Evolutionary conservation across 1,140 invertebrate genomes (phyloP), one percentile per base, ranked within the genome.

Genomic region (Caenorhabditis latens): DNA sequence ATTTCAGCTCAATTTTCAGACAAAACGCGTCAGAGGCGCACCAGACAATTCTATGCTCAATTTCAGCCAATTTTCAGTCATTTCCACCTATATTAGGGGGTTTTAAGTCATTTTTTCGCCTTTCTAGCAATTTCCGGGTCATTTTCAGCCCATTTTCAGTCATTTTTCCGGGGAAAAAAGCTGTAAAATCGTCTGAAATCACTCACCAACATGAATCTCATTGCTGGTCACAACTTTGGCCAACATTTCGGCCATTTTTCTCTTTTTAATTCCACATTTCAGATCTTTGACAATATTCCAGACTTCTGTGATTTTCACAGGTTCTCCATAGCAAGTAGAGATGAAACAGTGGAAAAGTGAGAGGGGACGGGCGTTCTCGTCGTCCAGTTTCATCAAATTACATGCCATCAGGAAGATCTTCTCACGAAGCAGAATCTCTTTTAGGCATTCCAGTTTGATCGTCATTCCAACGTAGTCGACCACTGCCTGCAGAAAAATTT

Each of bases 191-290:
- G 32, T n/a, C n/a, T n/a, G n/a, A n/a, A n/a, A n/a, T n/a, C n/a
- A n/a, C 67, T 19, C 16, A 75, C 67, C 46, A 53, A 79, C 46
- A 24, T 9, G 5, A 32, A 79, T 50, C 19, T 79, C 71, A 2
- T 46, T 53, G 24, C 71, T 50, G n/a, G 71, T 79, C 19, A 79
- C 46, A 0, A 79, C 71, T 79, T 79, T 79, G 14, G 71, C 16
- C 46, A 79, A 42, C 71, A 79, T 79, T n/a, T 79, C 71, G 2
- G 71, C 46, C 71, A 79, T 79, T 50, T 79, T 79, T 50, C 46
- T 13, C 46, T 50, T 79, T n/a, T 79, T 79, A 2, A 50, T 13
- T 13, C n/a, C 46, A 21, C 7, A 50, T 50, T 79, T 79, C 46
- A 79, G 21, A 16, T 7, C 13, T 50, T 13, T 79, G 3, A 50